A percentile compares a stretch with the other conserved stretches of the same genome.
Evolutionary conservation across 2,797 vertebrate species (phyloP).

Genomic region (Chloroceryle amazona): DNA sequence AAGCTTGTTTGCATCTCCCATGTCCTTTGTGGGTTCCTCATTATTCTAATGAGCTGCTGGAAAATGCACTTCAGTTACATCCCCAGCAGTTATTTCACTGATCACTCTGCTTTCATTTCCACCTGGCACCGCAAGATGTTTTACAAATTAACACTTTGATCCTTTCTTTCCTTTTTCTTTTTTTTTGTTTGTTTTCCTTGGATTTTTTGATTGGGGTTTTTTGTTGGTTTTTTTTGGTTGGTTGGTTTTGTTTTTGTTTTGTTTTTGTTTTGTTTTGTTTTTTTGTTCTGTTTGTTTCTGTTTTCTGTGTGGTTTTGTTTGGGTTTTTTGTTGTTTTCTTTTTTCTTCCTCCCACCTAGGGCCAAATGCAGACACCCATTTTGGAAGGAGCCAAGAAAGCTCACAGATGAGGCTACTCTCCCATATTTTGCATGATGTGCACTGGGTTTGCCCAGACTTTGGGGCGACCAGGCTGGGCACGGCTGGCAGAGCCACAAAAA

Average conservation of each 20-base stretch:
- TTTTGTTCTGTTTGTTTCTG: no score
- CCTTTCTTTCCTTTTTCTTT: neutral
- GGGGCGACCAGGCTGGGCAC: neutral
- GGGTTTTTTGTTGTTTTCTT: no score
- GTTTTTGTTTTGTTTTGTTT: no score
- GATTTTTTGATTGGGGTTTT: no score
- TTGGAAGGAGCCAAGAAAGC: neutral
- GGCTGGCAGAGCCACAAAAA: neutral
- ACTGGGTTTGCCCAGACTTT: neutral
- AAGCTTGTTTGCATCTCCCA: slow-evolving; percentile 47
- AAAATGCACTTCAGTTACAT: slow-evolving; percentile 46
- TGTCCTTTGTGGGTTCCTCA: slow-evolving; percentile 23
- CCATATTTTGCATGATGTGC: neutral
- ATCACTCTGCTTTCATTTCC: slow-evolving; percentile 59
- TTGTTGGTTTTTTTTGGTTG: no score
- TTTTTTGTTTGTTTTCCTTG: no score
- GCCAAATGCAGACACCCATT: neutral
- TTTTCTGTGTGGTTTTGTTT: no score
- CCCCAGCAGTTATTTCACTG: slow-evolving; percentile 6
- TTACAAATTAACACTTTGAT: slow-evolving; percentile 55
- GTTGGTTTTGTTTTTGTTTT: no score
- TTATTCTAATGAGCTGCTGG: slow-evolving; percentile 48
- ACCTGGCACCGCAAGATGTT: slow-evolving; percentile 12
- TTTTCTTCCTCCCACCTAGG: rapidly evolving
- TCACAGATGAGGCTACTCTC: neutral